Evolutionary conservation across 2,888 invertebrate species (phyloP).

Genomic region (Andrena trimmerana): DNA sequence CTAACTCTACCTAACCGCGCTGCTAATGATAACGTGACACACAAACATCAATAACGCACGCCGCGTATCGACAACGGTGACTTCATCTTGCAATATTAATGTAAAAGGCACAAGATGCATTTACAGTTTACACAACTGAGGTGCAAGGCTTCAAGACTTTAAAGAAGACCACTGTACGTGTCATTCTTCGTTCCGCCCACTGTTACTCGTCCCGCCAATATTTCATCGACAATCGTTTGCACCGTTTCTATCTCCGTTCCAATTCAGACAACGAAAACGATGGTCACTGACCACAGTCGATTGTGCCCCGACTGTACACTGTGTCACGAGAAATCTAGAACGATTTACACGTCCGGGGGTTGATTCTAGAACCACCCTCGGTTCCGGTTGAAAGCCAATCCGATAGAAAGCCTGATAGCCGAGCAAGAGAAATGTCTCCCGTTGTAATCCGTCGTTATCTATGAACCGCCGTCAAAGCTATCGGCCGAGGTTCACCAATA

Average conservation of each 20-base stretch:
- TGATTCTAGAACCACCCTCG: slow-evolving; percentile 2
- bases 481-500: background rate
- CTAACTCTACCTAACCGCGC: background rate
- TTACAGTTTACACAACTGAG: too few species aligned
- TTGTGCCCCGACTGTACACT: background rate
- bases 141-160: background rate
- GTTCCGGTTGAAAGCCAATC: slow-evolving; percentile 25
- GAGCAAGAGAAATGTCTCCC: slow-evolving; percentile 13
- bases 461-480: slow-evolving; percentile 10
- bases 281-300: slow-evolving; percentile 1
- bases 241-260: background rate
- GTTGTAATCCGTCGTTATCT: slow-evolving; percentile 19
- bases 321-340: background rate
- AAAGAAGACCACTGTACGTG: background rate
- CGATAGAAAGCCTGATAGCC: slow-evolving; percentile 48
- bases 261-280: slow-evolving; percentile 1
- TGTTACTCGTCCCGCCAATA: background rate
- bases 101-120: too few species aligned
- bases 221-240: slow-evolving; percentile 2
- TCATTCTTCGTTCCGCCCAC: background rate
- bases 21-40: background rate
- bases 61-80: too few species aligned
- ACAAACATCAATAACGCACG: background rate
- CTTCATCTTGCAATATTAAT: too few species aligned
- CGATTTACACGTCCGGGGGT: slow-evolving; percentile 23